Evolutionary conservation across 2,797 vertebrate genomes (phyloP), one percentile per base, ranked within the genome.

Genomic region (Myotis myotis): DNA sequence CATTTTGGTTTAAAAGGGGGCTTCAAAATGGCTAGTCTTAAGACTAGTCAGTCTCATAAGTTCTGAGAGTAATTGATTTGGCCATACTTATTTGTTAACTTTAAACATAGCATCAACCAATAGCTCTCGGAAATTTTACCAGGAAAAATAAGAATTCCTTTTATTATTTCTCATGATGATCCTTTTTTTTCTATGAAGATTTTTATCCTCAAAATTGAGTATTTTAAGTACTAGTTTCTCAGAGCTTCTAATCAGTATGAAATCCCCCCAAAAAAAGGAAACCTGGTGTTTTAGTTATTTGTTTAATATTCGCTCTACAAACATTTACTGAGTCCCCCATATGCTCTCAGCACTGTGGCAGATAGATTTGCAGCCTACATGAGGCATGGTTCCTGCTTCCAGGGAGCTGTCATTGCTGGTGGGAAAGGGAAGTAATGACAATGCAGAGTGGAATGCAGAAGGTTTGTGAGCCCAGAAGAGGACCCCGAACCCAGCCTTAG

Each of bases 231-330:
- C 55, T 28, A 38, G 80, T 78, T 89, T 78, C 51, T 89, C 53
- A 72, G 51, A 89, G 28, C 79, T 57, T 92, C 25, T 80, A 57
- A 49, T 53, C 60, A 68, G 36, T 41, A 91, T 55, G 25, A 78
- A 82, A 85, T 88, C 28, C 4, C 72, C 71, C 28, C 74, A 68
- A 72, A 81, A 81, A 81, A 85, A 75, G 87, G 36, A 94, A 75
- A 33, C 13, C 22, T 51, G 8, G 15, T 71, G 0, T 80, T 95
- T 55, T 15, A 20, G 60, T 72, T 89, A 74, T 8, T 81, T 55
- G 10, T 83, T 92, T 80, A 83, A 51, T 84, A 76, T 47, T 89
- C 28, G 64, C 23, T 80, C 53, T 85, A 6, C 36, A 95, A 23
- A 81, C 23, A 57, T 47, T 70, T 49, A 49, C 47, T 79, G 51